Conservation (phyloP, 2,888 invertebrate species). For the Chromoteleia sp. region DNA sequence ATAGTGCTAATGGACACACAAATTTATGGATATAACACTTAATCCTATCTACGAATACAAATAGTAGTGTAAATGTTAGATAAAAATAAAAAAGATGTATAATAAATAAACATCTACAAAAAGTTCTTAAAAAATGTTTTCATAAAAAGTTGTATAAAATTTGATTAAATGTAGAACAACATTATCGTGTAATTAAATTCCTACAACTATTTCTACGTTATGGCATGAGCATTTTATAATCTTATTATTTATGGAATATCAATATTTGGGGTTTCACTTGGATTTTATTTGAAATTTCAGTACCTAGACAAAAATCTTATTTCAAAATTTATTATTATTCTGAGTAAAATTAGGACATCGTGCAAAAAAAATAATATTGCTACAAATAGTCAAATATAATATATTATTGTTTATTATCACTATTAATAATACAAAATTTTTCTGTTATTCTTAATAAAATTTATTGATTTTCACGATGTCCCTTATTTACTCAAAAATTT, state of each 20-base stretch:
- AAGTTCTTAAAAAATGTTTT: slow-evolving; percentile 1
- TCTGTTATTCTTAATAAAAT: no score
- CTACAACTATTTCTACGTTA: slow-evolving; percentile 27
- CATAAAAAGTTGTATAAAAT: slow-evolving; percentile 14
- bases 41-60: slow-evolving; percentile 20
- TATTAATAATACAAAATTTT: no score
- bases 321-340: no score
- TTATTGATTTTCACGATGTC: no score
- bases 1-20: slow-evolving; percentile 24
- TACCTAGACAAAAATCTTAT: no score
- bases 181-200: not conserved
- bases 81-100: slow-evolving; percentile 19
- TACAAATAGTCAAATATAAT: no score
- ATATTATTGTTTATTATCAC: no score
- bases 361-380: no score
- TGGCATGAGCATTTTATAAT: slow-evolving; percentile 41
- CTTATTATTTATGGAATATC: slow-evolving; percentile 12
- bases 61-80: not conserved
- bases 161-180: slow-evolving; percentile 20
- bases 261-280: slow-evolving; percentile 14
- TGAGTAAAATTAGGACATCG: no score
- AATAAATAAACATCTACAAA: slow-evolving; percentile 19
- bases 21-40: slow-evolving; percentile 20
- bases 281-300: not conserved
- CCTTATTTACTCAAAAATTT: no score